Evolutionary conservation across 2,113 vertebrate genomes (phyloP).

Genomic region (Menura novaehollandiae): DNA sequence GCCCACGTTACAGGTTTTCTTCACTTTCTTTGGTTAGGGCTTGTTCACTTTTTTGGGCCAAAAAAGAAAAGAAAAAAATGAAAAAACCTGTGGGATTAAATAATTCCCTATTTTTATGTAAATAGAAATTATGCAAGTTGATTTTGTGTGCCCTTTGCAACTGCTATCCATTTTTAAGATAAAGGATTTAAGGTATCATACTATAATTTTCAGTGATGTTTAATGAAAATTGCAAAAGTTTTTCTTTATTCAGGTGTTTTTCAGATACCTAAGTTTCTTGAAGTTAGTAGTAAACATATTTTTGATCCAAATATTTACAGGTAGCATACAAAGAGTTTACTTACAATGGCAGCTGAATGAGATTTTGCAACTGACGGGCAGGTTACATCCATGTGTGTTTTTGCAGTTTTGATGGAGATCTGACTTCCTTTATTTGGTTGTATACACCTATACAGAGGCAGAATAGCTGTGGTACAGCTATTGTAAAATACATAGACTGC

Average conservation of each 20-base stretch:
- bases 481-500: background rate
- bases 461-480: background rate
- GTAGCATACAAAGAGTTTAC: background rate
- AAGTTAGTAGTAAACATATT: background rate
- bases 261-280: background rate
- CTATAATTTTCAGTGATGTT: background rate
- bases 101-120: background rate
- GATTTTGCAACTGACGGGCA: background rate
- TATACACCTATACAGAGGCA: background rate
- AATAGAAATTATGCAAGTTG: background rate
- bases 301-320: background rate
- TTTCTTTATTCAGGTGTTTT: background rate
- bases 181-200: too few species aligned
- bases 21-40: background rate
- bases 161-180: too few species aligned
- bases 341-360: background rate
- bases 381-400: background rate
- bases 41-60: background rate
- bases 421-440: background rate
- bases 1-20: background rate
- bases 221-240: background rate
- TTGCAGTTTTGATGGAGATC: background rate
- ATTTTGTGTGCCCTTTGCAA: background rate
- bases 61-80: background rate
- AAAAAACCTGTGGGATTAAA: background rate